Evolutionary conservation across 2,797 vertebrate species (phyloP), one percentile per base, ranked within the genome.

Genomic region (Peromyscus attwateri): DNA sequence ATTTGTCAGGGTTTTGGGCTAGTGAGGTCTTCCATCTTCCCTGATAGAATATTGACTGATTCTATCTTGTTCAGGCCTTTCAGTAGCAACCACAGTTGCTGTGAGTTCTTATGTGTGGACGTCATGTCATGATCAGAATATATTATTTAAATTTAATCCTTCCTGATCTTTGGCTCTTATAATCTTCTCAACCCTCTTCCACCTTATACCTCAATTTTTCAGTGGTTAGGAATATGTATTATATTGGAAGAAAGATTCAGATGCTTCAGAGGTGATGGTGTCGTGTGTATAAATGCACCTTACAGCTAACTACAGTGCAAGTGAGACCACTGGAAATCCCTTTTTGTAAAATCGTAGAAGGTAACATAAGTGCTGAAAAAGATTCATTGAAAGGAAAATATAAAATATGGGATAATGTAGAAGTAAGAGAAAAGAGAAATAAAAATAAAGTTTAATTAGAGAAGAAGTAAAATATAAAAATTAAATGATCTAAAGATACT

Each of bases 241-340:
- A 27, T 40, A 82, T 29, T 29, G 4, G 9, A 43, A 64, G 57
- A 64, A 43, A 46, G 9, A 4, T 62, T 19, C 37, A 43, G 60
- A 19, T 62, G 37, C 3, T 13, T 60, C 11, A 62, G 13, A 62
- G 37, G 29, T 83, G 6, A 16, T 81, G 23, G 17, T 25, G 49
- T 0, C n/a, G 23, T 37, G 1, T 82, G 6, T 40, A 25, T 40
- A 27, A 37, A 37, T 82, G 6, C 52, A 14, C 1, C 19, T 37
- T 82, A 60, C 37, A 37, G 37, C 12, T n/a, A n/a, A 52, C 4
- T 19, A n/a, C 14, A 27, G 1, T 27, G 14, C n/a, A 60, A 40
- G 1, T 9, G 12, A 16, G 13, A 7, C 0, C 6, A 62, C 13
- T 10, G 16, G 8, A 40, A 27, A 27, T 7, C 37, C 37, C 9